phyloP scores from a whole-genome alignment of 2,888 invertebrate genomes.

The Lottia scabra region DNA sequence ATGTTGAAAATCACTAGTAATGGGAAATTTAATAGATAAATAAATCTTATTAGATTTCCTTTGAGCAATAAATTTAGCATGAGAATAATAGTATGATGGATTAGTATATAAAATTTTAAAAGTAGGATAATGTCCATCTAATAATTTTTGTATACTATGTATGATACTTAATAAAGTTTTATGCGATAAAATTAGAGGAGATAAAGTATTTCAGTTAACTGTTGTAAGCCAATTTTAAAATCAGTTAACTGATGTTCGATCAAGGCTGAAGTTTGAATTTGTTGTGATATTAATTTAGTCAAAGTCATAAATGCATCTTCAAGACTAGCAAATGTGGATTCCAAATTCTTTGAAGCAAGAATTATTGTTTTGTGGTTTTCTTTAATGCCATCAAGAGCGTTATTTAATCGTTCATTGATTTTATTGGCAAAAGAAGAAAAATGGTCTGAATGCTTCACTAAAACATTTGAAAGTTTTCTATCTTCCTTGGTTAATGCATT shows the following conservation, averaged over 20 bases:
- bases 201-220: slow-evolving; percentile 7
- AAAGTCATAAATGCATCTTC: neutral
- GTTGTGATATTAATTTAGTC: neutral
- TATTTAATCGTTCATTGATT: neutral
- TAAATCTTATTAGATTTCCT: slow-evolving; percentile 10
- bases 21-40: slow-evolving; percentile 10
- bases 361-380: neutral
- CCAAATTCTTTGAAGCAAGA: neutral
- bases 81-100: slow-evolving; percentile 8
- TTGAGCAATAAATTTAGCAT: slow-evolving; percentile 8
- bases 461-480: neutral
- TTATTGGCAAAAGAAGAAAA: neutral
- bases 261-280: neutral
- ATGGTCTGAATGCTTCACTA: neutral
- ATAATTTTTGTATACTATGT: neutral
- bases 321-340: neutral
- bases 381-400: neutral
- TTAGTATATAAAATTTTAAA: slow-evolving; percentile 1
- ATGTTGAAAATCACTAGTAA: neutral
- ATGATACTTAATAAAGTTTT: neutral
- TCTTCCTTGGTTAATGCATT: neutral
- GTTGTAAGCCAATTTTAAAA: neutral
- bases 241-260: neutral
- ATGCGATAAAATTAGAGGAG: slow-evolving; percentile 8
- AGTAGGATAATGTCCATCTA: slow-evolving; percentile 3